Conservation (phyloP, 2,113 vertebrate species). For the Albula glossodonta region DNA sequence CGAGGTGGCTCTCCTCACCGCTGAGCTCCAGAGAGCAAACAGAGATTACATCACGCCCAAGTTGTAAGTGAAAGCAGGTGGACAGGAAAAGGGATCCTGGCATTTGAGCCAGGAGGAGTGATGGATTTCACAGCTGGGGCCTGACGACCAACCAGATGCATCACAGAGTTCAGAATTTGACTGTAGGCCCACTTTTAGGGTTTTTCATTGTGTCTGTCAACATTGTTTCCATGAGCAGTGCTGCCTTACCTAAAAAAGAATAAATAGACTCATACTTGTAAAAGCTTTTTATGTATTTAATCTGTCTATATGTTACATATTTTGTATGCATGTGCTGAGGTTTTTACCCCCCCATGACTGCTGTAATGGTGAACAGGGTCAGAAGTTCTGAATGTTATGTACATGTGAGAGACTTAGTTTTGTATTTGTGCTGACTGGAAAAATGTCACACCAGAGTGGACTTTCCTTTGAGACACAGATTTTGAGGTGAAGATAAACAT, state of each 20-base stretch:
- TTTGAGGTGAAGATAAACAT: no score
- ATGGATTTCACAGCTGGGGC: slow-evolving; percentile 11
- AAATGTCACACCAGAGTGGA: neutral
- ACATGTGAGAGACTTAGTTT: neutral
- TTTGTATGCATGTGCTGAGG: neutral
- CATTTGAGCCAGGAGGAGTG: neutral
- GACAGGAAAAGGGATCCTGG: slow-evolving; percentile 13
- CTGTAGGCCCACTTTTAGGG: neutral
- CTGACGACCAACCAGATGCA: neutral
- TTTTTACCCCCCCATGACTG: neutral
- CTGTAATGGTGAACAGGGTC: neutral
- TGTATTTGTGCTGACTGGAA: neutral
- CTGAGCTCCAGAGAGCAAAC: neutral
- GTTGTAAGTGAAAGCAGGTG: slow-evolving; percentile 30
- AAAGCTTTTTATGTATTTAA: neutral
- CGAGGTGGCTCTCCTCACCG: neutral
- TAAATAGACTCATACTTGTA: neutral
- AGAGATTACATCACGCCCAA: slow-evolving; percentile 13
- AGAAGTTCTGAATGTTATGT: neutral
- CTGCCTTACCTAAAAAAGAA: neutral
- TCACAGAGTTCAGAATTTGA: neutral
- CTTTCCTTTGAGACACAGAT: neutral
- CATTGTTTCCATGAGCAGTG: neutral
- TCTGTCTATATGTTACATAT: no score
- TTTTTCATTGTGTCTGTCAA: neutral